phyloP scores from a whole-genome alignment of 2,797 vertebrate species.

The Streptopelia turtur region DNA sequence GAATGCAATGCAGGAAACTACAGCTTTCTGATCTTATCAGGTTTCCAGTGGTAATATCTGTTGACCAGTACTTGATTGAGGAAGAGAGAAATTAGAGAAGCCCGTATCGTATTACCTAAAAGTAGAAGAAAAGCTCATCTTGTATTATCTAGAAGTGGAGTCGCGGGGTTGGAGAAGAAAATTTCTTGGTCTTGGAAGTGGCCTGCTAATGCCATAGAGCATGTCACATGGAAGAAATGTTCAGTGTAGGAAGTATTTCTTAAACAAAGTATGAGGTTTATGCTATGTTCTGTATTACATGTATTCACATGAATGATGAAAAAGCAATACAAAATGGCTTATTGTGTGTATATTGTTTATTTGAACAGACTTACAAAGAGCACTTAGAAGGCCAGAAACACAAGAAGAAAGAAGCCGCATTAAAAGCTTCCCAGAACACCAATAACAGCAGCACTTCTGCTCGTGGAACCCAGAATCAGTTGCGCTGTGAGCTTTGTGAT shows the following conservation, averaged over 20 bases:
- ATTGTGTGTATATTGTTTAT: neutral
- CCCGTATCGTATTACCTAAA: neutral
- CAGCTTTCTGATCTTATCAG: neutral
- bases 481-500: constrained; percentile 95
- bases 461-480: constrained; percentile 91
- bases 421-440: constrained; percentile 91
- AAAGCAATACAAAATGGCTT: neutral
- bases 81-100: neutral
- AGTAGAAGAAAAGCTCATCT: neutral
- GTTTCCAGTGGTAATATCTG: neutral
- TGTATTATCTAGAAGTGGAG: neutral
- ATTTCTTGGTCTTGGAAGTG: neutral
- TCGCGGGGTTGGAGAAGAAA: neutral
- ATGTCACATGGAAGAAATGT: neutral
- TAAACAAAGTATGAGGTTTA: neutral
- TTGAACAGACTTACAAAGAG: constrained; percentile 92
- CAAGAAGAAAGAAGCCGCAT: constrained; percentile 94
- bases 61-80: neutral
- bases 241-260: neutral
- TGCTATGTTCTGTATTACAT: neutral
- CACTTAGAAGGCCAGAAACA: constrained; percentile 97
- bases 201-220: neutral
- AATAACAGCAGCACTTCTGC: constrained; percentile 80
- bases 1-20: neutral
- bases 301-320: neutral